Base-by-base conservation (phyloP, 1,140 invertebrate genomes). In the Euwallacea similis region DNA sequence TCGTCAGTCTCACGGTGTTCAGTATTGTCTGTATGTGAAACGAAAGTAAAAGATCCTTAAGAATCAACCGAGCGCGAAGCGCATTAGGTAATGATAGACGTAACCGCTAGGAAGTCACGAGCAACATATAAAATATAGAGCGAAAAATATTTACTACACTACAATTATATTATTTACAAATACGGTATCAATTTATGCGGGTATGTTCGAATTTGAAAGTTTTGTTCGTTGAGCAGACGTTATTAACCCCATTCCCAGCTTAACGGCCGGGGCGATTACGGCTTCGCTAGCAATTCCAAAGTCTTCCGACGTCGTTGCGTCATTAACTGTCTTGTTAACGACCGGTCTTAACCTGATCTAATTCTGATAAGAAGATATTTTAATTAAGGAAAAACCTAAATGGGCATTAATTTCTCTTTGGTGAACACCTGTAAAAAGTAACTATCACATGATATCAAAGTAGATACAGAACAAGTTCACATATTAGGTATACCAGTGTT, bases 81-180 rank as follows among this genome's bases (percentile, higher is more conserved):
- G 16, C 44, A 60, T 68, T 68, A 68, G 44, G 56, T 68, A 68
- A 68, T 60, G 15, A 41, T 50, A 44, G 65, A 68, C 66, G 66
- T 68, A 68, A 68, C 33, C 7, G 15, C 44, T 7, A 68, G 66
- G 66, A 68, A 68, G 66, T 68, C 66, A 68, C 66, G 66, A 68
- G 66, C 21, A 13, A 60, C 42, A 60, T 50, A 50, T 68, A 68
- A 59, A 60, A 68, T 60, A 61, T 68, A 46, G 66, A 68, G 56
- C 16, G 56, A 59, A 68, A 60, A 68, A 56, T 53, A 47, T 54
- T 33, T 11, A 58, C 55, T 61, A 43, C 42, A 61, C 63, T 13
- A 54, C 50, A 54, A 66, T 58, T 56, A 58, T 58, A 43, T 54
- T 42, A 66, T 56, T 56, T 42, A 44, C 33, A 43, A 65, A 53